Evolutionary conservation across 2,113 vertebrate species (phyloP).

Genomic region (Lucifuga dentata): DNA sequence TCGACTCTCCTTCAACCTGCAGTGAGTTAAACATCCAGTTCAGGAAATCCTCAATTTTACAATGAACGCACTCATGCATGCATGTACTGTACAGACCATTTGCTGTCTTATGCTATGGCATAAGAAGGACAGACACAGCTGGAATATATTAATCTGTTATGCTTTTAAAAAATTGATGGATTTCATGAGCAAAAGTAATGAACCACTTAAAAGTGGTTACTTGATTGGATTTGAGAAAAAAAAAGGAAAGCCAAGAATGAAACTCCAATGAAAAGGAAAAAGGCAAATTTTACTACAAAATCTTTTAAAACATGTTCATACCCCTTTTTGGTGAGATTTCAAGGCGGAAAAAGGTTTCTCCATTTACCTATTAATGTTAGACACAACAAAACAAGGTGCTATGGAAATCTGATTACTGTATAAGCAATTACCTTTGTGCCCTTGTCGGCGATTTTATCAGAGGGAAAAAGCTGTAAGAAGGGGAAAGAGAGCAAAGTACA

Average conservation of each 20-base stretch:
- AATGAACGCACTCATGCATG: background rate
- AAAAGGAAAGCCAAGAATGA: conserved; percentile 40
- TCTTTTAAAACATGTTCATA: no score
- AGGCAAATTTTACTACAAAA: no score
- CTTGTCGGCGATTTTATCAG: conserved; percentile 94
- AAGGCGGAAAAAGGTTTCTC: background rate
- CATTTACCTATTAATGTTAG: conserved; percentile 13
- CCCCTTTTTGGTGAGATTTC: conserved; percentile 2
- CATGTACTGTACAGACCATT: conserved; percentile 10
- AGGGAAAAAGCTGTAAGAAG: conserved; percentile 90
- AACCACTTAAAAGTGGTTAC: background rate
- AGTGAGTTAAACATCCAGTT: conserved; percentile 9
- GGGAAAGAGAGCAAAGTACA: conserved; percentile 69
- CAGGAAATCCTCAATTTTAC: background rate
- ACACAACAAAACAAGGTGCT: conserved; percentile 2
- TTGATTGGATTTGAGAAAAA: conserved; percentile 24
- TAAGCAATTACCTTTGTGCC: conserved; percentile 89
- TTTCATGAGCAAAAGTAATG: background rate
- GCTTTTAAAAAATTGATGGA: background rate
- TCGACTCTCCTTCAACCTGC: conserved; percentile 90
- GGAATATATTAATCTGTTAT: background rate
- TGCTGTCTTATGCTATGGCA: conserved; percentile 17
- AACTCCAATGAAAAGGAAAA: no score
- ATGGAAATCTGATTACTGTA: conserved; percentile 47
- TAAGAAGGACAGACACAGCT: conserved; percentile 5